These are phyloP conservation scores for Lepidocyrtinus sp. DNA, from an alignment of 2,888 invertebrate genomes.

Conservation along the genomic window DNA sequence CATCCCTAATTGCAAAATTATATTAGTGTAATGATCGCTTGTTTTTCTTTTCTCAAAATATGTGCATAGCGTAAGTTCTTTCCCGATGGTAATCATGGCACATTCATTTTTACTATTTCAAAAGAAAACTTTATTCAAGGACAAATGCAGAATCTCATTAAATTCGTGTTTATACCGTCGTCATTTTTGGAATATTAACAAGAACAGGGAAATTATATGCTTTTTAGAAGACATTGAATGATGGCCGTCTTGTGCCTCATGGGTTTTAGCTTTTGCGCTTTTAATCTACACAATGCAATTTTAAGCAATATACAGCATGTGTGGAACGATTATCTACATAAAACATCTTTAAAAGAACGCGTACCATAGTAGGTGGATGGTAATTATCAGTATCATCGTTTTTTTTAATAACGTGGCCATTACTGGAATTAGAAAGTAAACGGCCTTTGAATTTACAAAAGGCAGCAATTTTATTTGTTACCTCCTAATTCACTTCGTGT, in stretches of 20 bases:
- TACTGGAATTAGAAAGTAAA: slow-evolving; percentile 34
- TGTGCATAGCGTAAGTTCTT: background rate
- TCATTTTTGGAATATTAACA: background rate
- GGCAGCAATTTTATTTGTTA: background rate
- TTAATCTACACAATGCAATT: background rate
- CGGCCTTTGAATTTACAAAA: slow-evolving; percentile 5
- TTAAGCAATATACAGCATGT: background rate
- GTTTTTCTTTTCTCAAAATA: background rate
- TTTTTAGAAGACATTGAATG: slow-evolving; percentile 1
- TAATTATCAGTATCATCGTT: slow-evolving; percentile 1
- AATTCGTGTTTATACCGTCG: background rate
- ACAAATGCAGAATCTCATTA: background rate
- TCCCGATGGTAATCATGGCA: background rate
- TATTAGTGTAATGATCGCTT: background rate
- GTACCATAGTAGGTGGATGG: slow-evolving; percentile 13
- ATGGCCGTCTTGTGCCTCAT: background rate
- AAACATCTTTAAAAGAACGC: background rate
- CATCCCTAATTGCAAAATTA: slow-evolving; percentile 5
- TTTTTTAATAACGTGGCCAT: background rate
- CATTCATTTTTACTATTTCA: slow-evolving; percentile 12
- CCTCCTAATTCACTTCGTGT: background rate
- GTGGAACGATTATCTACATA: background rate
- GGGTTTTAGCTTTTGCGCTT: background rate
- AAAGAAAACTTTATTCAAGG: slow-evolving; percentile 10
- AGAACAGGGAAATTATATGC: slow-evolving; percentile 6